phyloP scores from a whole-genome alignment of 1,140 invertebrate genomes.

The Drosophila burlai region DNA sequence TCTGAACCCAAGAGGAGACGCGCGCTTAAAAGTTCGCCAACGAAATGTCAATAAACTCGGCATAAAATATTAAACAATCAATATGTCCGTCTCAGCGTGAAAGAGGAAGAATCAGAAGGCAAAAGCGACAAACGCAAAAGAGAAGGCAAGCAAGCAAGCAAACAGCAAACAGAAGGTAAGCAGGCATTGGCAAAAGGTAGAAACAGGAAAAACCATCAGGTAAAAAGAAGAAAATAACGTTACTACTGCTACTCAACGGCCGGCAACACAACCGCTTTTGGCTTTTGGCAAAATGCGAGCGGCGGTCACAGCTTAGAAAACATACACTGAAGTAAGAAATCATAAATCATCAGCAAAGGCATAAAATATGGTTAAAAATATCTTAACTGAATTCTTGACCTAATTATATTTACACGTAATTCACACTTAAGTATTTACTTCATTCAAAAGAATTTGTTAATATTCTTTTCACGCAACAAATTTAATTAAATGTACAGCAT shows the following conservation, averaged over 20 bases:
- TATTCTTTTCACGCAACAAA: background rate
- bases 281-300: constrained; percentile 42
- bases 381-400: background rate
- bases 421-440: background rate
- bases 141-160: constrained; percentile 22
- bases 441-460: background rate
- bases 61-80: constrained; percentile 74
- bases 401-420: background rate
- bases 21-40: constrained; percentile 38
- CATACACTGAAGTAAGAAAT: constrained; percentile 1
- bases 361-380: background rate
- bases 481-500: background rate
- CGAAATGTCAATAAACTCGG: constrained; percentile 79
- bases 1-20: constrained; percentile 38
- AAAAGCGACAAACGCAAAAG: constrained; percentile 42
- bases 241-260: constrained; percentile 19
- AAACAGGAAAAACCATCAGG: constrained; percentile 39
- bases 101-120: constrained; percentile 47
- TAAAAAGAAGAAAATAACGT: constrained; percentile 54
- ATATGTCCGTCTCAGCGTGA: constrained; percentile 39
- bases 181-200: constrained; percentile 30
- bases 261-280: constrained; percentile 34
- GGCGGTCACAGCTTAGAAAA: constrained; percentile 6
- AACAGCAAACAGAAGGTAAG: constrained; percentile 22
- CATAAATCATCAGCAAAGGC: no score